Base-by-base conservation (phyloP, 2,888 invertebrate species). In the Coleophora flavipennella region DNA sequence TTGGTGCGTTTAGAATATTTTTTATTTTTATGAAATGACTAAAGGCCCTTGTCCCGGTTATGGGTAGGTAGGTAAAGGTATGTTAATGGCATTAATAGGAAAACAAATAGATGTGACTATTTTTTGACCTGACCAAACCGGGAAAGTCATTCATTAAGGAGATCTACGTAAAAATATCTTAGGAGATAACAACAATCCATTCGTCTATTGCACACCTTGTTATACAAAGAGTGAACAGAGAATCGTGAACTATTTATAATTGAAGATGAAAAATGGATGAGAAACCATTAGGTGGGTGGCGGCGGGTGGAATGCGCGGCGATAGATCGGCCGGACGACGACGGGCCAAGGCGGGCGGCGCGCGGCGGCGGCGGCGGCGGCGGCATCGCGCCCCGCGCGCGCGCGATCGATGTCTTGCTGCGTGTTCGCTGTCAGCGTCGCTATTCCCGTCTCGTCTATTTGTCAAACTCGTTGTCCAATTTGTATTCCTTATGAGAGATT, bases 181-280 rank as follows among this genome's bases (percentile, higher is more conserved):
- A 20, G 6, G 20, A 20, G 20, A 4, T 20, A 20, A 20, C 20
- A 20, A 20, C 20, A 20, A 20, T 6, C 20, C 20, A 20, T 20
- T 20, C 6, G 20, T 20, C 20, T 20, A 20, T 36, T 44, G 41
- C 20, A 20, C 20, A 20, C 20, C 20, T 20, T 20, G 20, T 20
- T 20, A 20, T 20, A 6, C 20, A 3, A 6, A 20, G 20, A 20
- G 3, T 20, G 20, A 20, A 20, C 20, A 4, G 6, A 4, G 20
- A 20, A 20, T 20, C 20, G 20, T 20, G 6, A 20, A 41, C 67
- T 76, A 77, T 76, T 75, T 78, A 68, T 72, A 72, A 68, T 64
- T 73, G 67, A 71, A 76, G 69, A 78, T 79, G 81, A 83, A 78
- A 78, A 83, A 81, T 81, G 75, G 76, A 70, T 76, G 71, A 67